Evolutionary conservation across 37 sponge, comb jelly and placozoan species (phyloP).

Genomic region (Chondrosia reniformis): DNA sequence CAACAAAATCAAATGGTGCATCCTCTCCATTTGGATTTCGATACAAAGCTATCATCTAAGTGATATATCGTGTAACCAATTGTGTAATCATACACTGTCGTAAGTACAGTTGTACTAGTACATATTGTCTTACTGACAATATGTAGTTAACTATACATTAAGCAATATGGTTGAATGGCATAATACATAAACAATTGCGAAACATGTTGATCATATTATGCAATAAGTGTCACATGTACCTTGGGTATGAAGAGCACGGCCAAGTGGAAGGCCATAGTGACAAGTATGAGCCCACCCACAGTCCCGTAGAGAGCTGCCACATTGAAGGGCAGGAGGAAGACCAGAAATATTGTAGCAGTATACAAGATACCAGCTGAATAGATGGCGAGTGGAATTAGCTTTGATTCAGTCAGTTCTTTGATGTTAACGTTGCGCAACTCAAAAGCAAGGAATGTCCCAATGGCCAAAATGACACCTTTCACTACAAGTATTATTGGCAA

Average conservation of each 20-base stretch:
- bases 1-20: too few relatives aligned
- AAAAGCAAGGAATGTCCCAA: constrained; percentile 28
- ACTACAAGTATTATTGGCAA: background rate
- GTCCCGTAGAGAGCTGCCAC: constrained; percentile 5
- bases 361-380: constrained; percentile 9
- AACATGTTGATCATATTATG: background rate
- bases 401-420: constrained; percentile 20
- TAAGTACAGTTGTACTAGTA: too few relatives aligned
- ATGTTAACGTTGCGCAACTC: constrained; percentile 28
- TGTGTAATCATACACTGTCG: too few relatives aligned
- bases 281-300: constrained; percentile 4
- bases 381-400: constrained; percentile 14
- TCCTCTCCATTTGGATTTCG: too few relatives aligned
- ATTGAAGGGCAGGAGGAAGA: background rate
- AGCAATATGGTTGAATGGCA: too few relatives aligned
- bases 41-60: too few relatives aligned
- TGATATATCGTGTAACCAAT: too few relatives aligned
- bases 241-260: constrained; percentile 9
- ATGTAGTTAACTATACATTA: too few relatives aligned
- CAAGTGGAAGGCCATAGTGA: constrained; percentile 5
- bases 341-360: constrained; percentile 14
- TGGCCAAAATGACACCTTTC: background rate
- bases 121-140: too few relatives aligned
- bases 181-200: too few relatives aligned
- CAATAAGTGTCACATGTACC: background rate